phyloP scores from a whole-genome alignment of 2,888 invertebrate genomes.

The Andrena fulva region DNA sequence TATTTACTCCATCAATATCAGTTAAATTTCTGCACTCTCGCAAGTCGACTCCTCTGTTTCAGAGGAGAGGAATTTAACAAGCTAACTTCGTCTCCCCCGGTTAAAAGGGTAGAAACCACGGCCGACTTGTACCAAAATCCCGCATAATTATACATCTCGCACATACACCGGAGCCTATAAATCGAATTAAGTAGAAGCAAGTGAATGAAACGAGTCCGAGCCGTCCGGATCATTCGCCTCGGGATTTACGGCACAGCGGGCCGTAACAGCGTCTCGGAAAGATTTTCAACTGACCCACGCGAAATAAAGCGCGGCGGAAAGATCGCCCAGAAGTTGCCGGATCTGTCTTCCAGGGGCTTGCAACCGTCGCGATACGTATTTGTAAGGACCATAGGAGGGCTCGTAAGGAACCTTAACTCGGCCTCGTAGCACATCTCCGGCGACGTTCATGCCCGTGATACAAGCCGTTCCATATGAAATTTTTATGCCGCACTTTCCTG shows the following conservation, averaged over 20 bases:
- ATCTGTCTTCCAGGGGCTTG: neutral
- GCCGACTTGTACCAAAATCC: too few relatives aligned
- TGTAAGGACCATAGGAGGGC: conserved; percentile 13
- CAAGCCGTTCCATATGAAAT: conserved; percentile 44
- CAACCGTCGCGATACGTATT: conserved; percentile 6
- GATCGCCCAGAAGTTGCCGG: conserved; percentile 1
- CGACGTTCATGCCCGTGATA: conserved; percentile 9
- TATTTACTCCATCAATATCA: too few relatives aligned
- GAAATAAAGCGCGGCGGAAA: neutral
- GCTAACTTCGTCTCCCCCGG: too few relatives aligned
- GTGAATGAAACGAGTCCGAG: neutral
- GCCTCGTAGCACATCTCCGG: neutral
- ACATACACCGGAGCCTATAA: too few relatives aligned
- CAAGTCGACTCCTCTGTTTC: too few relatives aligned
- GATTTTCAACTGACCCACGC: conserved; percentile 7
- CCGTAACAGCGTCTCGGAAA: neutral
- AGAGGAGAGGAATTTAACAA: too few relatives aligned
- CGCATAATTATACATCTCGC: too few relatives aligned
- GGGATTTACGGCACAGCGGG: neutral
- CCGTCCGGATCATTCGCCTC: neutral
- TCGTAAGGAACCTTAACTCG: conserved; percentile 26
- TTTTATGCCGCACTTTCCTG: conserved; percentile 28
- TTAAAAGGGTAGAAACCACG: too few relatives aligned
- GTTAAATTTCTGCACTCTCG: too few relatives aligned
- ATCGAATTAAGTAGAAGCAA: neutral